Evolutionary conservation across 2,797 vertebrate species (phyloP), one percentile per base, ranked within the genome.

Genomic region (Megalops cyprinoides): DNA sequence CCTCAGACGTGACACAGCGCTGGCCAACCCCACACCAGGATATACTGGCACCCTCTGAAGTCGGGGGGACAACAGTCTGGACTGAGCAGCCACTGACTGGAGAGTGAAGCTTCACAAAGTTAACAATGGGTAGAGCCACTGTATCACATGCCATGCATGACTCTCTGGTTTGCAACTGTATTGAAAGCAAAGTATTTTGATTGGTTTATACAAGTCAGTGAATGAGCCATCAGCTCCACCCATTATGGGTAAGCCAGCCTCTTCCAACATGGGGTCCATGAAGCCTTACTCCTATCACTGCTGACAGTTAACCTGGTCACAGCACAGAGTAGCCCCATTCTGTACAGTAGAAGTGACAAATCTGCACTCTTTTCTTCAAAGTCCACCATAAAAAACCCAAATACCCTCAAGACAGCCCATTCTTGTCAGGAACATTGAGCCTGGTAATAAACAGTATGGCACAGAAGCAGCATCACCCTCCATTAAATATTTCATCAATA

Each of bases 401-500:
- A 71, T 12, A 15, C 62, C 34, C 62, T 15, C 62, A 1, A 31
- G 15, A 28, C 31, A 37, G 39, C 23, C 37, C 23, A 37, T 39
- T 44, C 44, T 23, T 23, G 39, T 71, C 67, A 71, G 67, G 37
- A 71, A 23, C 37, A 6, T 20, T 23, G 12, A 37, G 15, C 65
- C 15, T 34, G 34, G 14, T 34, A 18, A 42, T 15, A 4, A 12
- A 37, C 65, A 23, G 37, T 20, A 8, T 44, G 14, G 39, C 67
- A n/a, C 20, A 0, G 18, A 8, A 23, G 23, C 67, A 67, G 67
- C 67, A 39, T 9, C 67, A 42, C 18, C 25, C 67, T 44, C 67
- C 67, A 71, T 44, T 71, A 42, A 71, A 71, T 71, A 71, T 42
- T 9, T 71, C 18, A 71, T 71, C 25, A 9, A 34, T 18, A n/a